Evolutionary conservation across 2,797 vertebrate species (phyloP).

Genomic region (Siniperca obscura): DNA sequence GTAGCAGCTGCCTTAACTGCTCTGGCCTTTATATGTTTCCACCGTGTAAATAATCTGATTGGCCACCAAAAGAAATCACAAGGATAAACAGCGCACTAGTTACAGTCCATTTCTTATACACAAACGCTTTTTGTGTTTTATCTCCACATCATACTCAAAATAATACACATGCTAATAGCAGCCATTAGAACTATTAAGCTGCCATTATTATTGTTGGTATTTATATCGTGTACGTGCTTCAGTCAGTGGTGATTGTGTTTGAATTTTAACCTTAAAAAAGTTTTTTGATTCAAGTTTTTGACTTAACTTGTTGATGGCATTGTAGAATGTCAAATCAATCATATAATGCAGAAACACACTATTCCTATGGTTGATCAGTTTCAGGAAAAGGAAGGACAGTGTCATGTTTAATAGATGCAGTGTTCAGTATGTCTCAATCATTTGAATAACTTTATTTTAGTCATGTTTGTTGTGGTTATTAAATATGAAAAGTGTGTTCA

Average conservation of each 20-base stretch:
- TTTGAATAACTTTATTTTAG: neutral
- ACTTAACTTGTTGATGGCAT: constrained; percentile 12
- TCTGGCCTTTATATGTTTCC: constrained; percentile 80
- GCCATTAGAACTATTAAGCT: constrained; percentile 80
- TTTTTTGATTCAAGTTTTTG: constrained; percentile 20
- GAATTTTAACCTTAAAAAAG: constrained; percentile 59
- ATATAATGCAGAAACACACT: neutral
- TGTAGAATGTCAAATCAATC: constrained; percentile 33
- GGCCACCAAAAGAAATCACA: constrained; percentile 78
- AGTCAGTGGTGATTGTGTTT: constrained; percentile 65
- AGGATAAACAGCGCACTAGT: constrained; percentile 77
- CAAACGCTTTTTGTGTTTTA: constrained; percentile 79
- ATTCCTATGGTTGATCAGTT: neutral
- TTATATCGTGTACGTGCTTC: constrained; percentile 69
- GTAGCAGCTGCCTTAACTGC: constrained; percentile 78
- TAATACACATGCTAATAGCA: constrained; percentile 76
- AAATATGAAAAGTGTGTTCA: constrained; percentile 12
- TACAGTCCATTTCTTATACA: constrained; percentile 84
- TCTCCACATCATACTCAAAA: constrained; percentile 75
- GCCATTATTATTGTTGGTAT: constrained; percentile 78
- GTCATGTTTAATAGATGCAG: neutral
- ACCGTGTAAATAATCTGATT: constrained; percentile 85
- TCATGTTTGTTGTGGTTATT: constrained; percentile 22
- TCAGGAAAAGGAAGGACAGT: constrained; percentile 3
- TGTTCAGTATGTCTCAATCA: neutral